These are phyloP conservation scores for Propithecus perrieri DNA, from an alignment of 2,797 vertebrate species.

Conservation along the genomic window DNA sequence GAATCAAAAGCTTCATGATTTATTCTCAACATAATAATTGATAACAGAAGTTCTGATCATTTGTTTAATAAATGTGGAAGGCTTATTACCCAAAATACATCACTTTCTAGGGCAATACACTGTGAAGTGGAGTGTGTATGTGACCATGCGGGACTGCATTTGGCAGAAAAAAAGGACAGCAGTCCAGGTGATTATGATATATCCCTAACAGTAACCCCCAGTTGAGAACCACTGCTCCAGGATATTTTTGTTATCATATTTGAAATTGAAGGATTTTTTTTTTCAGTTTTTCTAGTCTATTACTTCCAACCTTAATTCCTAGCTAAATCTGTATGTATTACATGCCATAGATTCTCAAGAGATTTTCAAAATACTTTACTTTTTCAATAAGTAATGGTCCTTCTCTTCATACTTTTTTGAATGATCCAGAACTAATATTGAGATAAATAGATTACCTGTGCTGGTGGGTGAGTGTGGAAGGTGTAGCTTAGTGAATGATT, in stretches of 20 bases:
- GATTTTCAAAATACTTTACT: background rate
- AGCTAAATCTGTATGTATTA: background rate
- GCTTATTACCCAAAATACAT: background rate
- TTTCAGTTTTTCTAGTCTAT: background rate
- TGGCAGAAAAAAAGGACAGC: background rate
- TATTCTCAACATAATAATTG: background rate
- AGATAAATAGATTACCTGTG: background rate
- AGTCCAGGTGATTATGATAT: background rate
- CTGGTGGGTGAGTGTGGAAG: background rate
- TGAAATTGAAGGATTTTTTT: background rate
- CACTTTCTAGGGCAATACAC: background rate
- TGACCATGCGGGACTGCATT: background rate
- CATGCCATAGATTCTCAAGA: background rate
- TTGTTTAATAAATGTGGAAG: background rate
- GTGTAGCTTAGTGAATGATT: background rate
- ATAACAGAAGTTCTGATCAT: background rate
- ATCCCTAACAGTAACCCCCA: background rate
- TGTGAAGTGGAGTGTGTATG: background rate
- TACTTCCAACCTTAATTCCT: background rate
- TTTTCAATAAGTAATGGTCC: background rate
- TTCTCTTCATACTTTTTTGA: background rate
- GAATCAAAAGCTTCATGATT: background rate
- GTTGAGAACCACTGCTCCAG: background rate
- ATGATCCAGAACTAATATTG: background rate
- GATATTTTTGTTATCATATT: background rate